Evolutionary conservation across 37 sponge, comb jelly and placozoan species (phyloP), one percentile per base, ranked within the genome.

Genomic region (Amphimedon queenslandica): DNA sequence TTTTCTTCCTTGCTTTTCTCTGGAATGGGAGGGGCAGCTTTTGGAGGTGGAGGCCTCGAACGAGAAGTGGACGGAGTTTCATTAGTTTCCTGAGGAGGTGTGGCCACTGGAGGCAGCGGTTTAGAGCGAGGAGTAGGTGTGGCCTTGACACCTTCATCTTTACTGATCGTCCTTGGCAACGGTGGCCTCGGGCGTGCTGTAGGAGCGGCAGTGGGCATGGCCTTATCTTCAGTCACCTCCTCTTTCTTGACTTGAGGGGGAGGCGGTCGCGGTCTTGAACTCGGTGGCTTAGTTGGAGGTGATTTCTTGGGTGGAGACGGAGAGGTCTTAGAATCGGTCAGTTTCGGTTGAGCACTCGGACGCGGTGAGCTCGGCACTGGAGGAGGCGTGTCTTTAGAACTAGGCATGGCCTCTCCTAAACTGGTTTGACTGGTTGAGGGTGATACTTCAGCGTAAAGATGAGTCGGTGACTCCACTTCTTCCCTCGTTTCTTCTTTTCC

Each of bases 281-380:
- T 21, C 10, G 76, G 76, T 18, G 76, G 76, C 51, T 75, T 75
- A n/a, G 65, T 3, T 1, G 76, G 76, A 63, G 65, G 37, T n/a
- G 65, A 13, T 58, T 34, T 58, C 25, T 47, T 23, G 1, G n/a
- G 31, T 10, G 64, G 64, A 8, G 64, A 63, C n/a, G 24, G 42
- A 20, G 65, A 53, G 28, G 40, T 53, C 11, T 11, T 25, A 36
- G 56, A n/a, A 27, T 51, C 25, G 33, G 57, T 18, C 31, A 11
- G 42, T n/a, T 13, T 2, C 2, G 58, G 41, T 27, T 40, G 63
- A 58, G 74, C 34, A 73, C n/a, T n/a, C n/a, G n/a, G n/a, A n/a
- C n/a, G n/a, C n/a, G n/a, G n/a, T n/a, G n/a, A n/a, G n/a, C n/a
- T 30, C 27, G 61, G 30, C 61, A 58, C 61, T 58, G 27, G 61